Conservation (phyloP, 2,797 vertebrate species). For the Dermochelys coriacea region DNA sequence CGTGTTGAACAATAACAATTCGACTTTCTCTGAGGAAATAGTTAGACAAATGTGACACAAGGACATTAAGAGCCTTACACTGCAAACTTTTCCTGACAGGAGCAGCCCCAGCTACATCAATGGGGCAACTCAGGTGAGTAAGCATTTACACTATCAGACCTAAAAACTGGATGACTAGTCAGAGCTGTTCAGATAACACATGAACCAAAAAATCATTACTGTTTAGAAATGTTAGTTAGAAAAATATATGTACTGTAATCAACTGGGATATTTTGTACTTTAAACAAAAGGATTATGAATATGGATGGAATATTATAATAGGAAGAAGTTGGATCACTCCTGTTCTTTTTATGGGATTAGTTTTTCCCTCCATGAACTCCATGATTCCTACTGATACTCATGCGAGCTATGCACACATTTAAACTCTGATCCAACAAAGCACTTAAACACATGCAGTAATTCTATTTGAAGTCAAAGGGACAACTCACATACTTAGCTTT, state of each 20-base stretch:
- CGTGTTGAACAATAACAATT: not conserved
- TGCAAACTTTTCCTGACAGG: not conserved
- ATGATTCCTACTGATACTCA: not conserved
- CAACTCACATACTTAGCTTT: not conserved
- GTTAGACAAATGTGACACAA: not conserved
- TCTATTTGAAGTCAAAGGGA: not conserved
- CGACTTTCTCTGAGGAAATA: not conserved
- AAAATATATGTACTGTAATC: constrained; percentile 49
- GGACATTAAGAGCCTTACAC: not conserved
- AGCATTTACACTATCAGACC: not conserved
- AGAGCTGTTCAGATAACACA: not conserved
- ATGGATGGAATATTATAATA: not conserved
- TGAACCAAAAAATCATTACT: not conserved
- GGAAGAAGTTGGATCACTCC: not conserved
- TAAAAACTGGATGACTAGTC: not conserved
- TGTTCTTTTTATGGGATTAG: not conserved
- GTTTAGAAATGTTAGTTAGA: constrained; percentile 31
- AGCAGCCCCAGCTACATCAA: not conserved
- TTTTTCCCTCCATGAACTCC: not conserved
- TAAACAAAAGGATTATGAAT: constrained; percentile 15
- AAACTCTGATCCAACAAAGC: not conserved
- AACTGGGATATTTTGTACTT: constrained; percentile 17
- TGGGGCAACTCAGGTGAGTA: not conserved
- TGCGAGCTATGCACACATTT: not conserved
- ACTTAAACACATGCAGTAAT: not conserved